Evolutionary conservation across 2,888 invertebrate species (phyloP).

Genomic region (Tipula unca): DNA sequence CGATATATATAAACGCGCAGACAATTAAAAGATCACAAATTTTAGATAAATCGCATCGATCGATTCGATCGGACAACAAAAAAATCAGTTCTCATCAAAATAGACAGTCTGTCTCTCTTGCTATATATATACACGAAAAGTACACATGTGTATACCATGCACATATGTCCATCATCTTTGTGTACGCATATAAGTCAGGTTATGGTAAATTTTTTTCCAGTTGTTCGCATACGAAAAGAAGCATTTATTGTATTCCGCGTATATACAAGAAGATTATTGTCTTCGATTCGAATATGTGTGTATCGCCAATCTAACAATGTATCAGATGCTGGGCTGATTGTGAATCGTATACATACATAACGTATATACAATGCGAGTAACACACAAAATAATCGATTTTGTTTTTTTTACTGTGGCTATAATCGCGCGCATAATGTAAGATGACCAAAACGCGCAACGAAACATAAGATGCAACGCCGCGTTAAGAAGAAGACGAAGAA

Average conservation of each 20-base stretch:
- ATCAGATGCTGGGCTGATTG: not conserved
- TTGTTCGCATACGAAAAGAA: not conserved
- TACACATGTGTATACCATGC: not conserved
- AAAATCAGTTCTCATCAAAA: not conserved
- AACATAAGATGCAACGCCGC: not conserved
- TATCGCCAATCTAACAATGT: not conserved
- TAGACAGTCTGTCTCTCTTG: not conserved
- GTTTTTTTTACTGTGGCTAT: not conserved
- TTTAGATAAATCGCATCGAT: not conserved
- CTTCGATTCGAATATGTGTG: not conserved
- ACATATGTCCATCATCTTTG: not conserved
- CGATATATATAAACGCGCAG: not conserved
- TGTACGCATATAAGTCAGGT: not conserved
- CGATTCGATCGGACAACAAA: not conserved
- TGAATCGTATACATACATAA: not conserved
- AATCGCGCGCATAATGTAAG: not conserved
- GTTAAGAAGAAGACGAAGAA: not conserved
- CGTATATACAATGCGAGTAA: too few species aligned
- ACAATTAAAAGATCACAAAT: not conserved
- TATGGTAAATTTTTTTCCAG: not conserved
- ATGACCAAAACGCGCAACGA: not conserved
- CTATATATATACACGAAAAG: not conserved
- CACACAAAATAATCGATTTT: not conserved
- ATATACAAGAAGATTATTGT: not conserved
- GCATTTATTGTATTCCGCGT: not conserved